Evolutionary conservation across 1,140 invertebrate genomes (phyloP).

Genomic region (Glomeris maerens): DNA sequence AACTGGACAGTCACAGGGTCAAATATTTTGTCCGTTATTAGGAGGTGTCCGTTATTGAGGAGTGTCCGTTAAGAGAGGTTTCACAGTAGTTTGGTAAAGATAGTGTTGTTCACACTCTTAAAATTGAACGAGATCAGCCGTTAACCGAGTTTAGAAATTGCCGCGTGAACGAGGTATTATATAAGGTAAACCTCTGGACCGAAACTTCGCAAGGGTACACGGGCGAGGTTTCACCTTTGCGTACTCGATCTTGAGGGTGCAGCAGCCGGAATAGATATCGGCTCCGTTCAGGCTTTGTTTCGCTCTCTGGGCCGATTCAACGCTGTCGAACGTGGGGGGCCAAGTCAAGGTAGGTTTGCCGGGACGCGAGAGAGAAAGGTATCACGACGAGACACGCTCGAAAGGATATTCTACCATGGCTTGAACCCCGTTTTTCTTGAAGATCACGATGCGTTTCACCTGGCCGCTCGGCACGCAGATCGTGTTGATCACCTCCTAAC

Average conservation of each 20-base stretch:
- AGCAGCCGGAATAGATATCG: slow-evolving; percentile 98
- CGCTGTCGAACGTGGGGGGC: slow-evolving; percentile 74
- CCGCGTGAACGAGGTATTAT: too few relatives aligned
- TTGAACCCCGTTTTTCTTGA: slow-evolving; percentile 97
- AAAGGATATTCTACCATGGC: slow-evolving; percentile 99
- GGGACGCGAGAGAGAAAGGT: too few relatives aligned
- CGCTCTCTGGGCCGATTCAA: slow-evolving; percentile 86
- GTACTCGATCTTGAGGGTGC: slow-evolving; percentile 96
- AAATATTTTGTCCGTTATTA: too few relatives aligned
- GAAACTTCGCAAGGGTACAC: slow-evolving; percentile 9
- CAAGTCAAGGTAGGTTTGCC: too few relatives aligned
- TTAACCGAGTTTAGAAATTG: too few relatives aligned
- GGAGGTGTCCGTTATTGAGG: too few relatives aligned
- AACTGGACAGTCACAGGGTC: too few relatives aligned
- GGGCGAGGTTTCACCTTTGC: slow-evolving; percentile 63
- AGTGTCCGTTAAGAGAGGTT: too few relatives aligned
- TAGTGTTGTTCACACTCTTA: too few relatives aligned
- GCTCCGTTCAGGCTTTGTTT: slow-evolving; percentile 91
- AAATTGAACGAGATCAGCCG: too few relatives aligned
- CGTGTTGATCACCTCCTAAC: slow-evolving; percentile 91
- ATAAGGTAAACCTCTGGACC: too few relatives aligned
- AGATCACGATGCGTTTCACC: slow-evolving; percentile 91
- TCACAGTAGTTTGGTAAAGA: too few relatives aligned
- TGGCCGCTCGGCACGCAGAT: slow-evolving; percentile 88
- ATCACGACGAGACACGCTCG: slow-evolving; percentile 22